Percentiles rank a stretch among this genome's conserved stretches.
Conservation (phyloP, 23 tunicate species). For the Ciona savignyi region DNA sequence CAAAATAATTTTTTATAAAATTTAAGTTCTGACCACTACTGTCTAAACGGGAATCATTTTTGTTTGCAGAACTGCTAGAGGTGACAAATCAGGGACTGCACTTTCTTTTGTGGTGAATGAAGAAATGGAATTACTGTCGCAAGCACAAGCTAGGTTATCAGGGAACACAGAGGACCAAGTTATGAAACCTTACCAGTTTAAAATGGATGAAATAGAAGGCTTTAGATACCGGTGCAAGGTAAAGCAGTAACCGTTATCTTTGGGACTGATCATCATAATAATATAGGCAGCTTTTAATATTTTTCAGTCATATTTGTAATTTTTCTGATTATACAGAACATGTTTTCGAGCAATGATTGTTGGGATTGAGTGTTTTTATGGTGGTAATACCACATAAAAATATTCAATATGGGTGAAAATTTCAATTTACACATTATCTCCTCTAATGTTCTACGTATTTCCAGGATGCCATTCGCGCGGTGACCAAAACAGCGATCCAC, state of each 20-base stretch:
- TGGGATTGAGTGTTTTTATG: too few species aligned
- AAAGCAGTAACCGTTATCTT: too few species aligned
- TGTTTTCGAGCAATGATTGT: too few species aligned
- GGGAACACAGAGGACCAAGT: slow-evolving; percentile 19
- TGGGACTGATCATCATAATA: too few species aligned
- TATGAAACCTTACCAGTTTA: slow-evolving; percentile 60
- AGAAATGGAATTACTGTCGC: slow-evolving; percentile 37
- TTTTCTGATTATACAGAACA: too few species aligned
- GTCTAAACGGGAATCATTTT: neutral
- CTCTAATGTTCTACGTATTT: neutral
- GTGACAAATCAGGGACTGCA: slow-evolving; percentile 65
- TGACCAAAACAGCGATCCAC: slow-evolving; percentile 47
- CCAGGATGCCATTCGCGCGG: slow-evolving; percentile 41
- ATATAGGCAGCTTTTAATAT: too few species aligned
- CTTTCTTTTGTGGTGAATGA: slow-evolving; percentile 63
- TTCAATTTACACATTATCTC: too few species aligned
- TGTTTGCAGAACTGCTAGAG: slow-evolving; percentile 77
- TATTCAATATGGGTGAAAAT: too few species aligned
- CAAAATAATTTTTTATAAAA: too few species aligned
- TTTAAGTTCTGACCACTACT: too few species aligned
- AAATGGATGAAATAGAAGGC: slow-evolving; percentile 83
- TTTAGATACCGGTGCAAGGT: slow-evolving; percentile 81
- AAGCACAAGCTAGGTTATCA: slow-evolving; percentile 38
- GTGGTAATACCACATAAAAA: too few species aligned
- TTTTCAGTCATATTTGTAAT: too few species aligned